Evolutionary conservation across 2,113 vertebrate genomes (phyloP).

Genomic region (Felis catus): DNA sequence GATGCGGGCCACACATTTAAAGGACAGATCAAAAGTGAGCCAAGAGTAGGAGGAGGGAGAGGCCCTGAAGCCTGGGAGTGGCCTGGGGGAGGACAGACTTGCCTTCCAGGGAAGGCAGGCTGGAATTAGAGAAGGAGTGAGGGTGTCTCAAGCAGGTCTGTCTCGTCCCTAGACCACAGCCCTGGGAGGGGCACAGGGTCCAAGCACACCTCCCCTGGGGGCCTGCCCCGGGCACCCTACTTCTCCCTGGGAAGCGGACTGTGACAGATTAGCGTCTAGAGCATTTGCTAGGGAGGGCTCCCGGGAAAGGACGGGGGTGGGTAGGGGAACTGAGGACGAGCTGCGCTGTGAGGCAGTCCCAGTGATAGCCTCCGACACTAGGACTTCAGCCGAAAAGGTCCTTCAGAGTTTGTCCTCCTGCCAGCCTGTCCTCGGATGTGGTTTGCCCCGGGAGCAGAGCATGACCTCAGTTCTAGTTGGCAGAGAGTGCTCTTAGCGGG

Average conservation of each 20-base stretch:
- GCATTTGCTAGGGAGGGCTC: not conserved
- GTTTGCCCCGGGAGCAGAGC: not conserved
- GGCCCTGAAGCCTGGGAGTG: not conserved
- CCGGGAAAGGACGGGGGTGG: not conserved
- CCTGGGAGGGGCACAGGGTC: not conserved
- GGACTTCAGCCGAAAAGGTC: not conserved
- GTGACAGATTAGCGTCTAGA: not conserved
- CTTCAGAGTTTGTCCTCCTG: not conserved
- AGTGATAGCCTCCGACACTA: not conserved
- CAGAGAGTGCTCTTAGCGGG: too few relatives aligned
- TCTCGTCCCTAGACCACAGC: not conserved
- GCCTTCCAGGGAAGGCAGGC: not conserved
- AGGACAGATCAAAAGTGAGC: not conserved
- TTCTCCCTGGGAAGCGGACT: not conserved
- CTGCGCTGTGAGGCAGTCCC: not conserved
- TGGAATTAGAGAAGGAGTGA: not conserved
- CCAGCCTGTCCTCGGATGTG: not conserved
- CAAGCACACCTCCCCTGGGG: not conserved
- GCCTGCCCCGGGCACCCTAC: fast-evolving
- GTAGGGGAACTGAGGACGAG: not conserved
- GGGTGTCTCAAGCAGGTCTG: too few relatives aligned
- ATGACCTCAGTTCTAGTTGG: not conserved
- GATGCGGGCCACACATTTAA: not conserved
- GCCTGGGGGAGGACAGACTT: not conserved
- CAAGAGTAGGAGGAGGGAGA: not conserved